phyloP scores from a whole-genome alignment of 2,113 vertebrate species.

The Equus quagga region DNA sequence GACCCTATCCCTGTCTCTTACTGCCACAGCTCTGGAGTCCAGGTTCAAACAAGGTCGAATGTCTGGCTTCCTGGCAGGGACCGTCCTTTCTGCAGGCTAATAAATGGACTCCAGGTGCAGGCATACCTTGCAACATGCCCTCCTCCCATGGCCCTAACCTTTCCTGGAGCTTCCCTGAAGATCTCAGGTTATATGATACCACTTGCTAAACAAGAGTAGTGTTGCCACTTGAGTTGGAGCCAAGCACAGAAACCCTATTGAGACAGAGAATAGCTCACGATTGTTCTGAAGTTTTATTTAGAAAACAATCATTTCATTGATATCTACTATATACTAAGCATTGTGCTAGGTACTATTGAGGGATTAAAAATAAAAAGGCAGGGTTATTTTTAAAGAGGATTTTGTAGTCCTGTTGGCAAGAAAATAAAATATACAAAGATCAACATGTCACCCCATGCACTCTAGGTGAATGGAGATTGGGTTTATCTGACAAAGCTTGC shows the following conservation, averaged over 20 bases:
- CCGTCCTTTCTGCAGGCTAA: slow-evolving; percentile 80
- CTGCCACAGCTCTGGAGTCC: slow-evolving; percentile 51
- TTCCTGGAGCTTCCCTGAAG: slow-evolving; percentile 45
- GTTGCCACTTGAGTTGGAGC: slow-evolving; percentile 37
- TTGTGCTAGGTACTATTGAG: neutral
- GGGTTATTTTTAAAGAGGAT: slow-evolving; percentile 15
- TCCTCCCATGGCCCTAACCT: slow-evolving; percentile 6
- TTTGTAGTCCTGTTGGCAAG: slow-evolving; percentile 24
- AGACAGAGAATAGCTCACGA: neutral
- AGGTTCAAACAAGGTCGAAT: slow-evolving; percentile 82
- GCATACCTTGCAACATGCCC: slow-evolving; percentile 51
- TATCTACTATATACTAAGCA: neutral
- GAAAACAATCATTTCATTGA: neutral
- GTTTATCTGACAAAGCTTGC: neutral
- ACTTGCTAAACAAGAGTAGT: slow-evolving; percentile 64
- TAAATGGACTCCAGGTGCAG: slow-evolving; percentile 79
- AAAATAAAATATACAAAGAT: slow-evolving; percentile 9
- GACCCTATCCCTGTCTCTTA: slow-evolving; percentile 37
- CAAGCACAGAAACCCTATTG: slow-evolving; percentile 59
- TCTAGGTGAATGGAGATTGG: neutral
- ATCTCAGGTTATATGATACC: slow-evolving; percentile 55
- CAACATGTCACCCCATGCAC: neutral
- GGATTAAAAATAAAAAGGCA: neutral
- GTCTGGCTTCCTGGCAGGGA: slow-evolving; percentile 81
- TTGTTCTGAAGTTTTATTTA: slow-evolving; percentile 2